phyloP scores from a whole-genome alignment of 2,113 vertebrate genomes.

The Cebus imitator region DNA sequence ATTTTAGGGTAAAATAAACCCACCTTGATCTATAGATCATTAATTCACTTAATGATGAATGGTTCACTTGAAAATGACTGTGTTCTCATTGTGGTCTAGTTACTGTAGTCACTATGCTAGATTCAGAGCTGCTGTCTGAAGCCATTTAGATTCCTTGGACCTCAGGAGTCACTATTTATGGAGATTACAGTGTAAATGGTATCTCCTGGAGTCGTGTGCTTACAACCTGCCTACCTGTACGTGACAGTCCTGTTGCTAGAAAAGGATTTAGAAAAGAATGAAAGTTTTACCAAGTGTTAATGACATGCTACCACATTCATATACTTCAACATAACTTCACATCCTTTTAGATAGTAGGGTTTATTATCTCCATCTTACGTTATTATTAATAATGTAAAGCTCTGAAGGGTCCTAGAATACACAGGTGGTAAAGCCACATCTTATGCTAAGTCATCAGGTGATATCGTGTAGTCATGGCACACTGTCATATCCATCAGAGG shows the following conservation, averaged over 20 bases:
- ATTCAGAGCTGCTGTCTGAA: not conserved
- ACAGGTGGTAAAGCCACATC: not conserved
- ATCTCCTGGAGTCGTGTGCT: not conserved
- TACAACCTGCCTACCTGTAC: not conserved
- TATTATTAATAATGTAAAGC: not conserved
- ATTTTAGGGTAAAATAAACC: not conserved
- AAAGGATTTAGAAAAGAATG: not conserved
- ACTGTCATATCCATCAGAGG: not conserved
- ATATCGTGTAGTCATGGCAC: not conserved
- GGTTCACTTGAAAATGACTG: not conserved
- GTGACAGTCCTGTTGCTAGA: not conserved
- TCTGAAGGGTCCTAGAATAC: not conserved
- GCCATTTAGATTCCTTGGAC: not conserved
- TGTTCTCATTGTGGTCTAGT: not conserved
- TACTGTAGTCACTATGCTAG: not conserved
- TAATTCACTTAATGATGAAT: not conserved
- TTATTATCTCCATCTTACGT: constrained; percentile 2
- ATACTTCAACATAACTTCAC: not conserved
- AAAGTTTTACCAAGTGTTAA: not conserved
- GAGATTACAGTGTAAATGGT: not conserved
- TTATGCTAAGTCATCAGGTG: not conserved
- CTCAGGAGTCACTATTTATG: not conserved
- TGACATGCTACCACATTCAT: not conserved
- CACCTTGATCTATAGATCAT: not conserved
- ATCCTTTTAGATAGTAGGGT: not conserved